phyloP scores from a whole-genome alignment of 2,888 invertebrate genomes.

The Stenoptilia bipunctidactyla region DNA sequence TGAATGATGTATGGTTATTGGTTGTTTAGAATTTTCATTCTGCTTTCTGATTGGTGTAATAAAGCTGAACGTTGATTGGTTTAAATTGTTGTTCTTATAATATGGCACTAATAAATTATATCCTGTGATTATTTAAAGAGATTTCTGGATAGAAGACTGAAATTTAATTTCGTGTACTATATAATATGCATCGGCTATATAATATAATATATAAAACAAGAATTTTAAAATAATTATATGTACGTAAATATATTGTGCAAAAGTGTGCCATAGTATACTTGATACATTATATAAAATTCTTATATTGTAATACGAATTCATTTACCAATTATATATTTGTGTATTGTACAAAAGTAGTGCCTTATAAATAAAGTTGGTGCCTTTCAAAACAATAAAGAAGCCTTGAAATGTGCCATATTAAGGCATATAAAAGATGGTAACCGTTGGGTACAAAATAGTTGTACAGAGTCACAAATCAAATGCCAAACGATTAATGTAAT shows the following conservation, averaged over 20 bases:
- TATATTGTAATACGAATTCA: slow-evolving; percentile 4
- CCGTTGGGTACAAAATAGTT: slow-evolving; percentile 49
- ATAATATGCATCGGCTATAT: slow-evolving; percentile 10
- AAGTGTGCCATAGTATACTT: slow-evolving; percentile 56
- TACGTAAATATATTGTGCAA: slow-evolving; percentile 26
- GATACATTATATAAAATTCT: slow-evolving; percentile 18
- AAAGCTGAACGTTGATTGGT: not conserved
- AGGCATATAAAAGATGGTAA: slow-evolving; percentile 24
- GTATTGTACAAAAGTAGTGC: slow-evolving; percentile 33
- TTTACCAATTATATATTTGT: slow-evolving; percentile 9
- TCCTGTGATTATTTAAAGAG: slow-evolving; percentile 57
- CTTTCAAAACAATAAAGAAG: slow-evolving; percentile 25
- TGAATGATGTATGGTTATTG: not conserved
- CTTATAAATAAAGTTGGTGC: slow-evolving; percentile 42
- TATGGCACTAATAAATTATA: slow-evolving; percentile 41
- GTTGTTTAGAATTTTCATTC: too few relatives aligned
- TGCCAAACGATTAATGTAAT: slow-evolving; percentile 59
- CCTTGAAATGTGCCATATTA: slow-evolving; percentile 42
- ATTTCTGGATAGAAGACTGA: slow-evolving; percentile 67
- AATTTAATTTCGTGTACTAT: slow-evolving; percentile 26
- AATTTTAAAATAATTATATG: slow-evolving; percentile 28
- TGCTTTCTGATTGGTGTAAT: too few relatives aligned
- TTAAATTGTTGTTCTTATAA: slow-evolving; percentile 8
- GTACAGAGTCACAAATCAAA: slow-evolving; percentile 64
- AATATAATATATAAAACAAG: slow-evolving; percentile 23